Evolutionary conservation across 2,888 invertebrate genomes (phyloP), one percentile per base, ranked within the genome.

Genomic region (Blera fallax): DNA sequence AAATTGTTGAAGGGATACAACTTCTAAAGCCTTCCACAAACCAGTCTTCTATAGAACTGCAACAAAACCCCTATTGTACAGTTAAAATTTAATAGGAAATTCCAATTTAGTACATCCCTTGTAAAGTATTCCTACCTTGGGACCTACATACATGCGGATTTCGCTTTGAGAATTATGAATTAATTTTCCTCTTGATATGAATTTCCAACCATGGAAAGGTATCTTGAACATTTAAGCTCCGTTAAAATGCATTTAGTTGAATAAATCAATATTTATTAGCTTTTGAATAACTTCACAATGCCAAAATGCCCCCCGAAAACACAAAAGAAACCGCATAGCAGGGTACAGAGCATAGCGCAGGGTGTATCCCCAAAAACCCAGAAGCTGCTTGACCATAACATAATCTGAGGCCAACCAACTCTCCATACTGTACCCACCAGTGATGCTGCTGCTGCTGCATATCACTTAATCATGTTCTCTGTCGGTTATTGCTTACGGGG

Each of bases 401-500:
- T 40, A 62, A 60, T 79, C 83, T 67, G 37, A 45, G 62, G 78
- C 65, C 73, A 79, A 79, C 65, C 67, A 62, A 62, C 64, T 60
- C 48, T 56, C n/a, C 21, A 18, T 5, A 10, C 8, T 32, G 14
- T 34, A 14, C 1, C 24, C 34, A 3, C 24, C 40, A n/a, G 37
- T 64, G 29, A 18, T 73, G 37, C 48, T 78, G 29, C 27, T 73
- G 37, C 48, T 78, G 65, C 67, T 79, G 79, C 72, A 83, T 67
- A 79, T 69, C 83, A 83, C 83, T 83, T 83, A 83, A 83, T 83
- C 78, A 83, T 83, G 62, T 73, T 78, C 65, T 67, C 72, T 79
- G 83, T 73, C 72, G 60, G 83, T 83, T 78, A 83, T 83, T 83
- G 83, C 78, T 83, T 78, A 78, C 72, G 65, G 72, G 72, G 65